Evolutionary conservation across 2,113 vertebrate genomes (phyloP), one percentile per base, ranked within the genome.

Genomic region (Chrysochloris asiatica): DNA sequence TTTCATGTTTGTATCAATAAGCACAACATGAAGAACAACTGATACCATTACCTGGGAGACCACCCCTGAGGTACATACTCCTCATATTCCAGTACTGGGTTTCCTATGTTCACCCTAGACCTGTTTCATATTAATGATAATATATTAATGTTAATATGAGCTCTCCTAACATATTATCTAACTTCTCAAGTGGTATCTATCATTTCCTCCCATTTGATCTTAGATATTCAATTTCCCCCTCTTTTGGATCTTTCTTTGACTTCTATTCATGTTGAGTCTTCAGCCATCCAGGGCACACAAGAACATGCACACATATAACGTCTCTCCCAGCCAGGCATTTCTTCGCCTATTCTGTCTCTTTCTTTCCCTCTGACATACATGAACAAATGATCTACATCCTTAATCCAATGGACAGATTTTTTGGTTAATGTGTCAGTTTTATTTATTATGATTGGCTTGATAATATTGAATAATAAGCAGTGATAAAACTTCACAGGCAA

Each of bases 381-480:
- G n/a, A n/a, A n/a, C 30, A 48, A 26, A 6, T 76, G 22, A 71
- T 28, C 12, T 72, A 30, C 1, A 75, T 69, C 26, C 9, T 95
- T 90, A 80, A 72, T 67, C 67, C 61, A 88, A 2, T 1, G 41
- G 36, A n/a, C 41, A 52, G 12, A 9, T 1, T 77, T 94, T 93
- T 52, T 2, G n/a, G n/a, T n/a, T n/a, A n/a, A n/a, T 45, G 2
- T 83, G 14, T 79, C 47, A 17, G 45, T 84, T n/a, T 82, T 79
- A n/a, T n/a, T n/a, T n/a, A n/a, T n/a, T n/a, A n/a, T 81, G 28
- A 3, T 56, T 75, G 8, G 48, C 26, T 73, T 59, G 19, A 41
- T 50, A 47, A 69, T 79, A 26, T 9, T 83, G 19, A 10, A 28
- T 86, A 50, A 86, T 79, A 79, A 83, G 47, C 45, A 84, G 33